A percentile compares a stretch with the other conserved stretches of the same genome.
phyloP scores from a whole-genome alignment of 2,797 vertebrate species.

The Diplodus sargus region DNA sequence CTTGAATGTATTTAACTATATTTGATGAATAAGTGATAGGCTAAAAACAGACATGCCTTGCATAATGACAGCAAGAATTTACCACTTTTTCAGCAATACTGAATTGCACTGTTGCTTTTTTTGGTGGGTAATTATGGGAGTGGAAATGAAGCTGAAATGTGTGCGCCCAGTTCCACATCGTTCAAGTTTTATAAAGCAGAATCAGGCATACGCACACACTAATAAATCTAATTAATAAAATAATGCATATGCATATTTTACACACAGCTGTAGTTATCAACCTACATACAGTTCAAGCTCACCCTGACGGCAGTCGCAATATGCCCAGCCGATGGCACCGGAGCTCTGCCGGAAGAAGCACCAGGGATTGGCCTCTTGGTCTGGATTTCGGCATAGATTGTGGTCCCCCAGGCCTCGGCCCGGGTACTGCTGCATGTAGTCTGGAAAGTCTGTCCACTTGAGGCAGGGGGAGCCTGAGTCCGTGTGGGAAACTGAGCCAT shows the following conservation, averaged over 20 bases:
- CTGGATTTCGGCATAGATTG: slow-evolving; percentile 89
- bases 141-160: no score
- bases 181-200: neutral
- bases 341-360: slow-evolving; percentile 89
- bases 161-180: no score
- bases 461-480: slow-evolving; percentile 82
- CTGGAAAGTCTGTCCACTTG: slow-evolving; percentile 89
- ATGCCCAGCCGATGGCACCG: slow-evolving; percentile 88
- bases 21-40: no score
- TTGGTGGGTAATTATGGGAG: no score
- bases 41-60: no score
- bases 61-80: no score
- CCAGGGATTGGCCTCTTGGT: slow-evolving; percentile 86
- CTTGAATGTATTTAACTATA: no score
- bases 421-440: slow-evolving; percentile 90
- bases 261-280: neutral
- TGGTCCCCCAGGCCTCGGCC: slow-evolving; percentile 87
- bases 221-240: neutral
- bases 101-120: no score
- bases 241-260: neutral
- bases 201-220: neutral
- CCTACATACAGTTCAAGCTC: slow-evolving; percentile 31
- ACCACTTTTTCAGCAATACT: no score
- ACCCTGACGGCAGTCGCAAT: slow-evolving; percentile 91
- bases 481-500: slow-evolving; percentile 86